A percentile compares a stretch with the other conserved stretches of the same genome.
Evolutionary conservation across 2,113 vertebrate genomes (phyloP).

Genomic region (Pteronura brasiliensis): DNA sequence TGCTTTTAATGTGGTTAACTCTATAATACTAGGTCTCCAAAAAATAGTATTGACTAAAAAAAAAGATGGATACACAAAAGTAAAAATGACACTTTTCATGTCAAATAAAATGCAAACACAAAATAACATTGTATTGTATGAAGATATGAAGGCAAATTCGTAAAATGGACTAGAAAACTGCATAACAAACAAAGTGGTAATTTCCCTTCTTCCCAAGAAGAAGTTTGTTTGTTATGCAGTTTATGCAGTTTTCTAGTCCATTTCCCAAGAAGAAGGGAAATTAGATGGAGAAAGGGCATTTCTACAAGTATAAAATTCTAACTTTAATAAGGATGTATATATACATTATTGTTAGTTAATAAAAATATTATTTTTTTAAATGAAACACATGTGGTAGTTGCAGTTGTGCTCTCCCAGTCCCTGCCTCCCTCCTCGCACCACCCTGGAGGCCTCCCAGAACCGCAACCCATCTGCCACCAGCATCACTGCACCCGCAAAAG

Average conservation of each 20-base stretch:
- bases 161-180: neutral
- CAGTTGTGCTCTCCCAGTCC: too few relatives aligned
- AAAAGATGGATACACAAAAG: neutral
- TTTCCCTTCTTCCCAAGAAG: too few relatives aligned
- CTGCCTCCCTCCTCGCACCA: too few relatives aligned
- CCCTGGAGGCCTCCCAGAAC: too few relatives aligned
- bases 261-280: neutral
- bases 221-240: too few relatives aligned
- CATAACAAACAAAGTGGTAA: neutral
- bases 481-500: too few relatives aligned
- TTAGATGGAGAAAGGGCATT: neutral
- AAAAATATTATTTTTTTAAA: neutral
- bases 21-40: neutral
- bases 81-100: neutral
- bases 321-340: neutral
- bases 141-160: neutral
- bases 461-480: too few relatives aligned
- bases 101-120: constrained; percentile 1
- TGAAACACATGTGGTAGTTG: neutral
- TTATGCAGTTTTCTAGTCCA: too few relatives aligned
- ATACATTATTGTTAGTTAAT: neutral
- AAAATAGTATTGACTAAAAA: neutral
- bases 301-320: neutral
- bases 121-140: neutral
- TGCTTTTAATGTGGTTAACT: neutral